Base-by-base conservation (phyloP, 2,113 vertebrate genomes). In the Marcusenius ussheri region DNA sequence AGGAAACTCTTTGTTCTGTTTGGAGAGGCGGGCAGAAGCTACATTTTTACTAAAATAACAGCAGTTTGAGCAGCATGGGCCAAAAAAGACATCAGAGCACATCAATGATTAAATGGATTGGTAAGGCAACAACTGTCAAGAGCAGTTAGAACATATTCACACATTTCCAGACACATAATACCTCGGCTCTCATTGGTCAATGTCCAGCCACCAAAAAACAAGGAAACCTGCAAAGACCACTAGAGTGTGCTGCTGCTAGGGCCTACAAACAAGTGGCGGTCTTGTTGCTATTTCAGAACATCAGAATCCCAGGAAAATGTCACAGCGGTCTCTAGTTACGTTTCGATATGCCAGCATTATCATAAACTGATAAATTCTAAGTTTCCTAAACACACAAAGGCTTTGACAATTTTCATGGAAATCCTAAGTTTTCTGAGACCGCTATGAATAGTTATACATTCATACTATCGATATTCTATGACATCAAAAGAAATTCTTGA, bases 131-230 rank as follows among this genome's bases (percentile, higher is more conserved):
- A 53, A 86, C 46, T 86, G 42, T 80, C 17, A 84, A 84, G 42
- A 19, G 50, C n/a, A 87, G 83, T 46, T 24, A 27, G 49, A 51
- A 90, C 85, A 88, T 62, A 88, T 91, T 92, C 90, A 92, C 94
- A 92, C 92, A 91, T 58, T 88, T 89, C 17, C 90, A 83, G 84
- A 87, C 83, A 77, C 90, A 90, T 91, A 93, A 90, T 91, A 93
- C 19, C 94, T 94, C 91, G 92, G 93, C 93, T 94, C 92, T 94
- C 92, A 96, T 95, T 96, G 95, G 95, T 95, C 94, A 93, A 91
- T 90, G 86, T 93, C 93, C 94, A 94, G 94, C 94, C 94, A 95
- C 94, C 93, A 94, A 94, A 94, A 93, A 47, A 93, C 91, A 93
- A 88, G 88, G 93, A 94, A 92, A 94, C 95, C 96, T 94, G 91